A percentile compares a stretch with the other conserved stretches of the same genome.
Conservation (phyloP, 2,113 vertebrate genomes). For the Antennarius striatus region DNA sequence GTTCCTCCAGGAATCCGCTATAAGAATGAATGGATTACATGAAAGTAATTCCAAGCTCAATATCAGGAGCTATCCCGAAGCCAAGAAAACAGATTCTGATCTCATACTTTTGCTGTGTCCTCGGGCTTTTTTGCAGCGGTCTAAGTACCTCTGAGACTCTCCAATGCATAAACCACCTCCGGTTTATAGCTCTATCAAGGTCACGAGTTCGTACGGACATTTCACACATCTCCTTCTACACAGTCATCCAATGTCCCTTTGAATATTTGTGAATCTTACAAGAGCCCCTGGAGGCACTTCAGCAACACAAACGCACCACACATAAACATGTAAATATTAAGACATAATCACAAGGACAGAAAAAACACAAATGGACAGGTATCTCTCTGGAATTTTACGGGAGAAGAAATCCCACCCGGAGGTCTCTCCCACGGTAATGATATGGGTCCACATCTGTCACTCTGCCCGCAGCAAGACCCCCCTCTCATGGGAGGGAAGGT, state of each 20-base stretch:
- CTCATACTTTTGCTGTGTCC: slow-evolving; percentile 67
- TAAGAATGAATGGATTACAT: slow-evolving; percentile 75
- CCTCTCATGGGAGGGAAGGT: slow-evolving; percentile 61
- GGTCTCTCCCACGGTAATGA: slow-evolving; percentile 42
- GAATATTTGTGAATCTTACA: not conserved
- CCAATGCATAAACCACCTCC: slow-evolving; percentile 63
- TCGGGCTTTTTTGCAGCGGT: slow-evolving; percentile 53
- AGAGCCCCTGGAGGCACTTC: slow-evolving; percentile 5
- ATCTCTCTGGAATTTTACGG: not conserved
- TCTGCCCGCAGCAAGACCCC: slow-evolving; percentile 57
- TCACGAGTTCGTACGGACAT: slow-evolving; percentile 61
- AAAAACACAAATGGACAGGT: not conserved
- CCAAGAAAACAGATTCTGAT: slow-evolving; percentile 73
- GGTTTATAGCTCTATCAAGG: slow-evolving; percentile 63
- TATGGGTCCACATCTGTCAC: slow-evolving; percentile 55
- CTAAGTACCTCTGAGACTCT: slow-evolving; percentile 66
- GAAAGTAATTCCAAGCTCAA: slow-evolving; percentile 75
- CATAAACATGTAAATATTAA: slow-evolving; percentile 4
- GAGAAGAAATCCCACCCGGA: slow-evolving; percentile 7
- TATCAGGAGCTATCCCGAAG: slow-evolving; percentile 74
- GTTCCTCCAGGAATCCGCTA: slow-evolving; percentile 70
- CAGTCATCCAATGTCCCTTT: not conserved
- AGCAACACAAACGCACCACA: slow-evolving; percentile 3
- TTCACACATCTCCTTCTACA: slow-evolving; percentile 22
- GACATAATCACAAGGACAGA: not conserved